Base-by-base conservation (phyloP, 2,113 vertebrate species). In the Excalfactoria chinensis region DNA sequence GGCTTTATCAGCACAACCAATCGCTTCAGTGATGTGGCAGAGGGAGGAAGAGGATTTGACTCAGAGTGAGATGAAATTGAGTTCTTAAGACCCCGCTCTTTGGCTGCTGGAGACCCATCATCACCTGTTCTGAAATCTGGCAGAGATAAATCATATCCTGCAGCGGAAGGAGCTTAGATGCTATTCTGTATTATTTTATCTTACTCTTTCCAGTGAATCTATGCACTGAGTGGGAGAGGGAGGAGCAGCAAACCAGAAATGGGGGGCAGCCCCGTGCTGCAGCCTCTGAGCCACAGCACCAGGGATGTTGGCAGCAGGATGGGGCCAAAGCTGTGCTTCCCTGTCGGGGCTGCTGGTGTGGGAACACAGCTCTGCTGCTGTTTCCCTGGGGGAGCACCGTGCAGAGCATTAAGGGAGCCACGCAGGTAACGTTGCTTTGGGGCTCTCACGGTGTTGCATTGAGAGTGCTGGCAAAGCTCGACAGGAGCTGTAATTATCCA, bases 21-120 rank as follows among this genome's bases (percentile, higher is more conserved):
- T 96, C 89, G 48, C 69, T 93, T 79, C 71, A 88, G 95, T 95
- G 95, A 93, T 93, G 96, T 88, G 95, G 96, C 60, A 0, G 87
- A 77, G 92, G 86, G 91, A 92, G 96, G 96, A 96, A 96, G 94
- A 94, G 46, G 82, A 83, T 91, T 96, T 96, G 95, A 96, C 89
- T 96, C 94, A 93, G 89, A 94, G 60, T 7, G 89, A 88, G 95
- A 96, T 92, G 87, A 96, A 93, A 89, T 93, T 85, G 7, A 75
- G 94, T 35, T 87, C 89, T 91, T 46, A 7, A 63, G 91, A 83
- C 84, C 94, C 91, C 90, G 86, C 56, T 92, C 68, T 94, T 95
- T 87, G 71, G 71, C 93, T 82, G 88, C 86, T 1, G 3, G 69
- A 69, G 91, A n/a, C 40, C 92, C 55, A 89, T 89, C 94, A 95